phyloP scores from a whole-genome alignment of 30 jellyfish, hydroid and myxozoan species.

The Nemopilema nomurai region DNA sequence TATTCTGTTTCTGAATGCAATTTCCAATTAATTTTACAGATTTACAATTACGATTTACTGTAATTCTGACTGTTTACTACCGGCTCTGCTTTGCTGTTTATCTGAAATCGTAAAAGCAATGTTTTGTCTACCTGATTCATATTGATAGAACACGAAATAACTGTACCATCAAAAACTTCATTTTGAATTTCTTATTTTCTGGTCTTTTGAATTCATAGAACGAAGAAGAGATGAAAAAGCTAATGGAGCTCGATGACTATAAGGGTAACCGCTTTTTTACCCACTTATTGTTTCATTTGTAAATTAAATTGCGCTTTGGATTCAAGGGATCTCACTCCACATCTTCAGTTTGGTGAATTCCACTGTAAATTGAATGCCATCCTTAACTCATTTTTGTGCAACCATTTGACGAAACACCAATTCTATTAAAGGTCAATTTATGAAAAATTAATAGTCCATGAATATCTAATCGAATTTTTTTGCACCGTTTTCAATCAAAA shows the following conservation, averaged over 20 bases:
- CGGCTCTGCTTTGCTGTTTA: no score
- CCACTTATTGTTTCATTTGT: no score
- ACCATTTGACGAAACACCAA: neutral
- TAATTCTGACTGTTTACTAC: no score
- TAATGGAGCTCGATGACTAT: conserved; percentile 63
- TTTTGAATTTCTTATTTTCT: neutral
- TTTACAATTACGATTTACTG: no score
- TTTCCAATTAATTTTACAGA: no score
- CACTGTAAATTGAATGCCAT: neutral
- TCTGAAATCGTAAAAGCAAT: neutral
- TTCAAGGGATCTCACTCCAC: no score
- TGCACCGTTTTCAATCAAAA: neutral
- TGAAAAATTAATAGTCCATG: neutral
- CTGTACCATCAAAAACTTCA: no score
- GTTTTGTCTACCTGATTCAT: neutral
- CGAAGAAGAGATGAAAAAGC: conserved; percentile 66
- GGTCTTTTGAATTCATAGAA: conserved; percentile 30
- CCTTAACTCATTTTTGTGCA: no score
- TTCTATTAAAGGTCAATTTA: neutral
- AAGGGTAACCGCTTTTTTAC: conserved; percentile 45
- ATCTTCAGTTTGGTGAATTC: neutral
- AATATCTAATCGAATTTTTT: neutral
- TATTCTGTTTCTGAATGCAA: no score
- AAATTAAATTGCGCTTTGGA: no score
- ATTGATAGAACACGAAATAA: no score